Base-by-base conservation (phyloP, 2,797 vertebrate species). In the Graptemys geographica region DNA sequence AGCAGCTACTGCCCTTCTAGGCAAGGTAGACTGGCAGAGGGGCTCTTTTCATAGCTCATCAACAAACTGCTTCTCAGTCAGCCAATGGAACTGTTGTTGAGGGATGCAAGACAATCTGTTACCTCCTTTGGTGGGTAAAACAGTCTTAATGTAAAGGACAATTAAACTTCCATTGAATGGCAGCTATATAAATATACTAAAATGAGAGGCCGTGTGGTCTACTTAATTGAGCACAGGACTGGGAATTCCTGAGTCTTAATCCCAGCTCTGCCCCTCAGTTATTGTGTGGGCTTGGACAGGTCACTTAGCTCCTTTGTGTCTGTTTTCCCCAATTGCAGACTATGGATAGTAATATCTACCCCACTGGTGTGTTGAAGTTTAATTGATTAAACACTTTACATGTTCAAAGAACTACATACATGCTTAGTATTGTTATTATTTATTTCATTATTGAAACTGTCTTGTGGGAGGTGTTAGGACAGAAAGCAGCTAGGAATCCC, bases 291-390 rank as follows among this genome's bases (percentile, higher is more conserved):
- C 85, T 94, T 59, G 69, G 69, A 93, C 33, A 51, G 31, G 53
- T 84, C 10, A 19, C 52, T 87, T 23, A 13, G 37, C 13, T 56
- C 89, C 53, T 79, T 76, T 56, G 5, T 49, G 12, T 79, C 81
- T 90, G 59, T 79, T 27, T 81, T 23, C 83, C 19, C 49, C 28
- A 56, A 6, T 10, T 8, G 18, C 25, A 49, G 33, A 84, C 23
- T 0, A 0, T 79, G 19, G 90, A 74, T 84, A 87, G 47, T 37
- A 79, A 51, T 15, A 28, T 79, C 86, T 1, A 1, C 52, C 10
- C 4, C 80, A 27, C 55, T 51, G n/a, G 6, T 82, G 1, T 59
- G 37, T 23, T 31, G 23, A 10, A 44, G 16, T 82, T 90, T 90
- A 5, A 51, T 47, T 62, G 31, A 11, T 80, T 28, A 11, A 59